A percentile compares a stretch with the other conserved stretches of the same genome.
These are phyloP conservation scores for Microplitis mediator DNA, from an alignment of 1,140 invertebrate genomes.

Conservation along the genomic window DNA sequence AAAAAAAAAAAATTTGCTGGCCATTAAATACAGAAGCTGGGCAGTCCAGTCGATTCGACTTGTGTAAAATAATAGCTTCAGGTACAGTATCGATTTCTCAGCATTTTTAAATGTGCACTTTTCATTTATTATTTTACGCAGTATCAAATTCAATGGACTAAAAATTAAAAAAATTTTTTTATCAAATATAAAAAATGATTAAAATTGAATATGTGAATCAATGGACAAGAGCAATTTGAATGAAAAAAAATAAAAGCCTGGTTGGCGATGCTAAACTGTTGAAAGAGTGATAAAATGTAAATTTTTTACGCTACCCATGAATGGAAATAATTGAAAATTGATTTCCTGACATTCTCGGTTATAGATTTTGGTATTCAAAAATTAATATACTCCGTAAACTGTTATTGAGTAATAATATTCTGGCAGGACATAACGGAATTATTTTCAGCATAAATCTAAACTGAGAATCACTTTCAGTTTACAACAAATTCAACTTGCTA, in stretches of 20 bases:
- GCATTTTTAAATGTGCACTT: neutral
- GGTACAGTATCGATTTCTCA: slow-evolving; percentile 23
- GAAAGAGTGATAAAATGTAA: too few relatives aligned
- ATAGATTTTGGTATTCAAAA: neutral
- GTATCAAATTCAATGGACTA: slow-evolving; percentile 18
- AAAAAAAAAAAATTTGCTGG: slow-evolving; percentile 7
- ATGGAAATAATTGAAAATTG: too few relatives aligned
- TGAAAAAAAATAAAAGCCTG: too few relatives aligned
- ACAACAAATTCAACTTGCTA: slow-evolving; percentile 26
- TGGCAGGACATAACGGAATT: neutral
- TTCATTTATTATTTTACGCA: neutral
- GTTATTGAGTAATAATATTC: neutral
- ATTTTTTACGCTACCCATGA: too few relatives aligned
- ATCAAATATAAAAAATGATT: neutral
- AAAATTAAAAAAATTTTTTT: neutral
- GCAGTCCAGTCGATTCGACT: slow-evolving; percentile 20
- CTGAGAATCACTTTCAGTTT: slow-evolving; percentile 22
- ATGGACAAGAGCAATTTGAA: neutral
- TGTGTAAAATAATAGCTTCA: slow-evolving; percentile 29
- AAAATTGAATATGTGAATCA: neutral
- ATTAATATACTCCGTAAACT: too few relatives aligned
- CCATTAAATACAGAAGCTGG: slow-evolving; percentile 19
- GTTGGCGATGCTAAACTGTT: too few relatives aligned
- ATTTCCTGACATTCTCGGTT: neutral
- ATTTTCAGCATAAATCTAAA: slow-evolving; percentile 6